Conservation (phyloP, 1,140 invertebrate species). For the Lepidurus couesii region DNA sequence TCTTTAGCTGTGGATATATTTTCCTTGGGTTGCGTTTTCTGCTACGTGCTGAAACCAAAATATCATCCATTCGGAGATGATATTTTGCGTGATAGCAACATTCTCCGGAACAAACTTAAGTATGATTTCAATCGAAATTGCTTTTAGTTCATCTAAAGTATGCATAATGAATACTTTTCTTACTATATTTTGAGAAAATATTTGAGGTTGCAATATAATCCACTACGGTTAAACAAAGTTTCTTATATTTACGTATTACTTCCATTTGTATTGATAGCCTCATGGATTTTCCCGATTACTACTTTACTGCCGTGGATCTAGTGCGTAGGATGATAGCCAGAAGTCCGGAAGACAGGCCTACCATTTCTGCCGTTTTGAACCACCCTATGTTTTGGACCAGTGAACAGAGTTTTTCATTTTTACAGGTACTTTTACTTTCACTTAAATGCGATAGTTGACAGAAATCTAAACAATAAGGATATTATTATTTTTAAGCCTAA, state of each 20-base stretch:
- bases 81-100: conserved; percentile 83
- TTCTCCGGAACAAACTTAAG: conserved; percentile 66
- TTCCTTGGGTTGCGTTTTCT: conserved; percentile 94
- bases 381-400: conserved; percentile 93
- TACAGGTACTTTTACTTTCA: conserved; percentile 54
- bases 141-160: too few species aligned
- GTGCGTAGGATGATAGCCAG: conserved; percentile 76
- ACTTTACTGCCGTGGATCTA: conserved; percentile 54
- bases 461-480: conserved; percentile 36
- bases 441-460: neutral
- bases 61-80: conserved; percentile 93
- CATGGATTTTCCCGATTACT: neutral
- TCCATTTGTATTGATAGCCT: neutral
- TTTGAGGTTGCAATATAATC: too few species aligned
- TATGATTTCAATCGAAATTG: too few species aligned
- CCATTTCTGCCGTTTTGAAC: conserved; percentile 66
- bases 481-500: too few species aligned
- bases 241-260: neutral
- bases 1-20: conserved; percentile 94
- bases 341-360: conserved; percentile 65
- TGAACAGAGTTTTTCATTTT: conserved; percentile 75
- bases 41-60: conserved; percentile 82
- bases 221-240: neutral
- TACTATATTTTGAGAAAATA: too few species aligned
- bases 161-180: too few species aligned